phyloP scores from a whole-genome alignment of 2,797 vertebrate genomes.

The Mionectes olivaceus region DNA sequence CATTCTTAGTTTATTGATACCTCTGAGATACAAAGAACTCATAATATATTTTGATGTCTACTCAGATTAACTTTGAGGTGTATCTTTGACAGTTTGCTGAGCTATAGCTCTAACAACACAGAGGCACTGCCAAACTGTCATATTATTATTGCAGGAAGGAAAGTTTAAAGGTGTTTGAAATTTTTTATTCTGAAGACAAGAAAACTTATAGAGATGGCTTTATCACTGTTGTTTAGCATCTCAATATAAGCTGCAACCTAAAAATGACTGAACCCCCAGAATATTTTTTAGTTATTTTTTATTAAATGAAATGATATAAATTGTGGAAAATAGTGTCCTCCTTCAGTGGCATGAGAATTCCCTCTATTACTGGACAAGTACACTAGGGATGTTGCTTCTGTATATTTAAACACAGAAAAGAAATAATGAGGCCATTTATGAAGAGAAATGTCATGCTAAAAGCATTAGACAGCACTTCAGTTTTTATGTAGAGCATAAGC shows the following conservation, averaged over 20 bases:
- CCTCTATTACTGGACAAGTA: not conserved
- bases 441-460: not conserved
- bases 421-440: slow-evolving; percentile 14
- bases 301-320: not conserved
- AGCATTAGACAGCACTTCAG: not conserved
- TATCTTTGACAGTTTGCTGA: not conserved
- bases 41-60: not conserved
- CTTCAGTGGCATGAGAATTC: not conserved
- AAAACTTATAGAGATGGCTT: not conserved
- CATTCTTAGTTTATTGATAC: not conserved
- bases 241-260: not conserved
- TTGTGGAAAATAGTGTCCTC: not conserved
- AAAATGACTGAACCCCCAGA: not conserved
- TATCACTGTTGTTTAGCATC: not conserved
- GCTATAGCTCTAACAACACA: not conserved
- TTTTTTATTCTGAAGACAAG: not conserved
- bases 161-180: not conserved
- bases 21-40: not conserved
- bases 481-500: not conserved
- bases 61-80: not conserved
- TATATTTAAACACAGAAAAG: not conserved
- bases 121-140: not conserved
- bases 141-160: not conserved
- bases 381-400: not conserved
- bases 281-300: not conserved